Percentiles rank a stretch among this genome's conserved stretches.
Evolutionary conservation across 1,140 invertebrate species (phyloP).

Genomic region (Cheumatopsyche charites): DNA sequence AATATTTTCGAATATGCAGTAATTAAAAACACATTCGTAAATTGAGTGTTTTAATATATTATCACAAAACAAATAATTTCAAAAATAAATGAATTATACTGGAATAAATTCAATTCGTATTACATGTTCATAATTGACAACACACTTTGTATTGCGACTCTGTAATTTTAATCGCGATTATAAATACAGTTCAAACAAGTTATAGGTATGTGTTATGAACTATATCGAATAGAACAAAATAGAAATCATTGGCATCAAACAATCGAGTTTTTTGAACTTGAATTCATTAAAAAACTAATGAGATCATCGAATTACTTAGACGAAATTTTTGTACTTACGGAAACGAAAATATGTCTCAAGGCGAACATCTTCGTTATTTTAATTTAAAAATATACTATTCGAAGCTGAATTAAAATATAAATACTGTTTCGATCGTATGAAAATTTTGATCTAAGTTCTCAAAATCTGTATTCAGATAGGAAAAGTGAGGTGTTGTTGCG

Average conservation of each 20-base stretch:
- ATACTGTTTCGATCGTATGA: neutral
- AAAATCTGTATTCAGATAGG: neutral
- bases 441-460: neutral
- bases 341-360: neutral
- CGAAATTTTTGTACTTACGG: neutral
- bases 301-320: neutral
- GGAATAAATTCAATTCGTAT: too few relatives aligned
- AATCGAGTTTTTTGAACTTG: neutral
- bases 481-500: neutral
- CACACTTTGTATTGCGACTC: conserved; percentile 5
- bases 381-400: neutral
- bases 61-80: too few relatives aligned
- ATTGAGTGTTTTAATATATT: too few relatives aligned
- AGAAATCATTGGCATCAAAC: neutral
- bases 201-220: neutral
- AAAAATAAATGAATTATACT: too few relatives aligned
- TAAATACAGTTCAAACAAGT: conserved; percentile 5
- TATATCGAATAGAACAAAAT: neutral
- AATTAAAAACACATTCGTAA: too few relatives aligned
- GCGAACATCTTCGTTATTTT: neutral
- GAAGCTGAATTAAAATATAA: neutral
- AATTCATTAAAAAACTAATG: neutral
- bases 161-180: conserved; percentile 1
- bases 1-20: too few relatives aligned
- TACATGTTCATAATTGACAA: neutral